A percentile compares a stretch with the other conserved stretches of the same genome.
phyloP scores from a whole-genome alignment of 2,888 invertebrate genomes.

The Apamea crenata region DNA sequence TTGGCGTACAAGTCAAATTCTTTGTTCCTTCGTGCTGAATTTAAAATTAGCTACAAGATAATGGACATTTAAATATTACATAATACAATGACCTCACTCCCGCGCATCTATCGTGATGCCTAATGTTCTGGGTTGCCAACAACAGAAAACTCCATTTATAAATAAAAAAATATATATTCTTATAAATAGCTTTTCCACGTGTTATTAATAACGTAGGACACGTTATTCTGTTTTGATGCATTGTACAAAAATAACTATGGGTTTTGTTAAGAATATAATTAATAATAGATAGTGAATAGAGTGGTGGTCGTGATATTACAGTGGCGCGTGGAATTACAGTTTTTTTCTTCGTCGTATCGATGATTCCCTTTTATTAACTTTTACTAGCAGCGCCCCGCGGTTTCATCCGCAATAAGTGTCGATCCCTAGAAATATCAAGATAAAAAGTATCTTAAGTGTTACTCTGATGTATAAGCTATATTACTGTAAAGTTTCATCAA shows the following conservation, averaged over 20 bases:
- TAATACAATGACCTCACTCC: constrained; percentile 65
- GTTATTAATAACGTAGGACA: not conserved
- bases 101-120: constrained; percentile 45
- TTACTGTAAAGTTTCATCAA: no score
- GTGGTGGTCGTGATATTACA: not conserved
- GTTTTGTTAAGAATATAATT: not conserved
- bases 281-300: not conserved
- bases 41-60: constrained; percentile 49
- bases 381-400: no score
- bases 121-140: constrained; percentile 43
- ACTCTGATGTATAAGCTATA: no score
- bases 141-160: not conserved
- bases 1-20: constrained; percentile 25
- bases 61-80: constrained; percentile 61
- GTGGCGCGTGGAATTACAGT: not conserved
- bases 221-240: not conserved
- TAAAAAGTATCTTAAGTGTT: no score
- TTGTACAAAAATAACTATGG: not conserved
- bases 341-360: no score
- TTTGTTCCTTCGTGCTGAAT: constrained; percentile 31
- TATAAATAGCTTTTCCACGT: not conserved
- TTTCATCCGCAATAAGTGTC: no score
- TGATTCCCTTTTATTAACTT: no score
- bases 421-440: no score
- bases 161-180: not conserved